Base-by-base conservation (phyloP, 2,888 invertebrate genomes). In the Heterodera filipjevi region DNA sequence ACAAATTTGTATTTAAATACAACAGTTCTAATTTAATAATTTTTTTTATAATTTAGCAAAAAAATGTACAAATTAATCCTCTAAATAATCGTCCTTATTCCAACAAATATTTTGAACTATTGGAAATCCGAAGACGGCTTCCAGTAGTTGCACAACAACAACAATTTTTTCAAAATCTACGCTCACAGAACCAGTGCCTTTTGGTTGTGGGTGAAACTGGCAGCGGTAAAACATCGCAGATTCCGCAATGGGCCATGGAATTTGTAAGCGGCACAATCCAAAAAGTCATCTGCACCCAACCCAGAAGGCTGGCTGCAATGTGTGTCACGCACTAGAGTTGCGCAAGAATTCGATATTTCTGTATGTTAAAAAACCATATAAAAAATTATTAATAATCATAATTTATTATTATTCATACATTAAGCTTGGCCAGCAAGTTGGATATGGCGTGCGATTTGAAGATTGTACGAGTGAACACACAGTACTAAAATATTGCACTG, bases 221-320 rank as follows among this genome's bases (percentile, higher is more conserved):
- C 22, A 97, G 96, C 1, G 99, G 99, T 0, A 99, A 99, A 91
- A 99, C 99, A 0, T 99, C 99, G 19, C 99, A 92, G 91, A 99
- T 99, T 87, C 99, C 99, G 0, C 99, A 95, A 91, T 96, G 95
- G 95, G 3, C 16, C 44, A 44, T 44, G 5, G 8, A 5, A 44
- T 10, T 44, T 10, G 5, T 5, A 5, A 5, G 12, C 8, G 16
- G 19, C 16, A 49, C 19, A 16, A 3, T 16, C 2, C 16, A 59
- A 73, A 82, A 35, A 79, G 84, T 76, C 35, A 80, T 77, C 6
- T 83, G 83, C 71, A 81, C 81, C 5, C 82, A 81, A 39, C 84
- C 79, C 96, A 96, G 89, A 97, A 91, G 99, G 91, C 98, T 99
- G 77, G 99, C 99, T 0, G 99, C 99, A 10, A 99, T 99, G 98